Evolutionary conservation across 2,113 vertebrate genomes (phyloP).

Genomic region (Garra rufa): DNA sequence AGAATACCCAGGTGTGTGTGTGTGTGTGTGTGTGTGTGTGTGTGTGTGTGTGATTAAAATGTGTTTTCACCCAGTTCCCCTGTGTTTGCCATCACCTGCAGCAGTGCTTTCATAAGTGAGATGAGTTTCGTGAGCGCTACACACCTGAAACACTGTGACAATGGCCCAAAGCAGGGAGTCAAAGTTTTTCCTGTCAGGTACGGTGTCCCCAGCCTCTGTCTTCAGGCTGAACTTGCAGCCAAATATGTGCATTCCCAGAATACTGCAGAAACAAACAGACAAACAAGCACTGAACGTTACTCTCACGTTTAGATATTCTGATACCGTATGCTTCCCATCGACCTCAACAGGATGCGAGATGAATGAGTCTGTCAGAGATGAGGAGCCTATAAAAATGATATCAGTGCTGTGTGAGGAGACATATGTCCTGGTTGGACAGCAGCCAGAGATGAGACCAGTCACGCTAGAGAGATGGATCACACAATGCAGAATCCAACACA

Average conservation of each 20-base stretch:
- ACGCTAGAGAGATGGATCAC: neutral
- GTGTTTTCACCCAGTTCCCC: neutral
- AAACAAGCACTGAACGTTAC: neutral
- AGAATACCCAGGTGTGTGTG: constrained; percentile 9
- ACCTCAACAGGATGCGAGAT: neutral
- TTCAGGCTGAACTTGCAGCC: constrained; percentile 98
- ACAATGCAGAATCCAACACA: neutral
- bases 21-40: neutral
- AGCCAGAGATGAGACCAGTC: constrained; percentile 32
- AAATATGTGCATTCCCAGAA: constrained; percentile 98
- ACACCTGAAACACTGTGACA: constrained; percentile 96
- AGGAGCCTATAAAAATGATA: constrained; percentile 38
- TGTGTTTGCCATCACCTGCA: neutral
- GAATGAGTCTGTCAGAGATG: constrained; percentile 30
- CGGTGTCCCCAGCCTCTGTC: constrained; percentile 93
- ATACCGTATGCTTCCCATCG: neutral
- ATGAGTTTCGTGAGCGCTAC: constrained; percentile 3
- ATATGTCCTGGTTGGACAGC: constrained; percentile 30
- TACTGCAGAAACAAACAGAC: constrained; percentile 74
- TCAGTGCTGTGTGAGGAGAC: constrained; percentile 14
- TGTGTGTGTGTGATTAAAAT: constrained; percentile 23
- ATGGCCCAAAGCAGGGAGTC: constrained; percentile 98
- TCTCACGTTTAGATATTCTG: constrained; percentile 19
- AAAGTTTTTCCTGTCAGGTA: constrained; percentile 98
- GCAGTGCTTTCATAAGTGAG: constrained; percentile 12